A percentile compares a stretch with the other conserved stretches of the same genome.
Evolutionary conservation across 1,140 invertebrate genomes (phyloP).

Genomic region (Caerostris extrusa): DNA sequence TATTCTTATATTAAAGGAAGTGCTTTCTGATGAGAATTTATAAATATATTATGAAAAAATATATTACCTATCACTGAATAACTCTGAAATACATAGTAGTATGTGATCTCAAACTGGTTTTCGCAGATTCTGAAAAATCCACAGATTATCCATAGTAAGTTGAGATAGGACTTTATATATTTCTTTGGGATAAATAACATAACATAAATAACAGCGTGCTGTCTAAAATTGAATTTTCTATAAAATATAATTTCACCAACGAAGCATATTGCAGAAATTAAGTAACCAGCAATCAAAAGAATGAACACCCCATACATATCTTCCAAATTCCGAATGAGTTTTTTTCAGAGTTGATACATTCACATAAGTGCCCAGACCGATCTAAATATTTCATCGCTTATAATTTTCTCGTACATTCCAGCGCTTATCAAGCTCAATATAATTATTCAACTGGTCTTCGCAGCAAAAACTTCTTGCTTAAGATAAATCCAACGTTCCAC

Average conservation of each 20-base stretch:
- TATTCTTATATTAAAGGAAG: no score
- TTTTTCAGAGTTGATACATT: neutral
- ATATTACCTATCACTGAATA: no score
- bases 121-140: no score
- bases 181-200: no score
- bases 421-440: neutral
- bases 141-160: no score
- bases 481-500: constrained; percentile 2
- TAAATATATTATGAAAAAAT: no score
- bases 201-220: no score
- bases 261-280: neutral
- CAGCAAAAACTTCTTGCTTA: constrained; percentile 15
- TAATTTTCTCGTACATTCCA: constrained; percentile 41
- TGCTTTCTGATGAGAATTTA: no score
- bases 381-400: neutral
- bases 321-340: neutral
- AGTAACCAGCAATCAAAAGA: neutral
- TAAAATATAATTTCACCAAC: neutral
- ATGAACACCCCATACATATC: constrained; percentile 22
- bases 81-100: no score
- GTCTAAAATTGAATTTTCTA: no score
- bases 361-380: neutral
- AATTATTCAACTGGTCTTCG: neutral
- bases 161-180: no score
- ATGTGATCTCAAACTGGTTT: no score